A percentile compares a stretch with the other conserved stretches of the same genome.
Evolutionary conservation across 92 coral and sea anemone species (phyloP).

Genomic region (Palythoa grandiflora): DNA sequence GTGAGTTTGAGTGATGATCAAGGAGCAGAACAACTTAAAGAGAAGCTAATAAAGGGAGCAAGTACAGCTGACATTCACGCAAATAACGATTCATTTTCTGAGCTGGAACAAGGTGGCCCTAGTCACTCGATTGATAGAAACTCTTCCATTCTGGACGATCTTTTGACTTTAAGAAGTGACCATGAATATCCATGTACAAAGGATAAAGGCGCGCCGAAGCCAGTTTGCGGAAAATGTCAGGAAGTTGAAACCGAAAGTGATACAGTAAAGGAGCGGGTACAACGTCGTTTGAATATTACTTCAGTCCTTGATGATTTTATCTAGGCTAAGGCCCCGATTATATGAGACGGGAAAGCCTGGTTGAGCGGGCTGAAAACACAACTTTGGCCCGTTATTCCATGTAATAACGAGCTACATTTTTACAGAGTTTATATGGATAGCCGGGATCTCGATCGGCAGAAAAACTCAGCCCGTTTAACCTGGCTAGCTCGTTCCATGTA

Average conservation of each 20-base stretch:
- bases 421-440: no score
- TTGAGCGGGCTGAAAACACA: no score
- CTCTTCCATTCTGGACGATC: slow-evolving; percentile 27
- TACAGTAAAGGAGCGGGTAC: slow-evolving; percentile 3
- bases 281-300: slow-evolving; percentile 29
- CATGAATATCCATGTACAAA: background rate
- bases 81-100: background rate
- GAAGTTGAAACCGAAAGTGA: background rate
- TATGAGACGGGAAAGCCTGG: no score
- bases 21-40: background rate
- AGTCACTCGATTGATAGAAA: background rate
- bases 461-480: no score
- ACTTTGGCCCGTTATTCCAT: no score
- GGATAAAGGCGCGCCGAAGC: background rate
- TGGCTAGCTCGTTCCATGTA: no score
- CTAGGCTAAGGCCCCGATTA: background rate
- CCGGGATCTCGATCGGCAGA: no score
- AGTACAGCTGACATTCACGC: no score
- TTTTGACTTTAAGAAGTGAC: background rate
- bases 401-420: no score
- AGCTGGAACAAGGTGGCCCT: background rate
- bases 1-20: background rate
- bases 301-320: slow-evolving; percentile 40
- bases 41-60: background rate
- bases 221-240: background rate